These are phyloP conservation scores for Xenopus laevis DNA, from an alignment of 2,113 vertebrate genomes.

Conservation along the genomic window DNA sequence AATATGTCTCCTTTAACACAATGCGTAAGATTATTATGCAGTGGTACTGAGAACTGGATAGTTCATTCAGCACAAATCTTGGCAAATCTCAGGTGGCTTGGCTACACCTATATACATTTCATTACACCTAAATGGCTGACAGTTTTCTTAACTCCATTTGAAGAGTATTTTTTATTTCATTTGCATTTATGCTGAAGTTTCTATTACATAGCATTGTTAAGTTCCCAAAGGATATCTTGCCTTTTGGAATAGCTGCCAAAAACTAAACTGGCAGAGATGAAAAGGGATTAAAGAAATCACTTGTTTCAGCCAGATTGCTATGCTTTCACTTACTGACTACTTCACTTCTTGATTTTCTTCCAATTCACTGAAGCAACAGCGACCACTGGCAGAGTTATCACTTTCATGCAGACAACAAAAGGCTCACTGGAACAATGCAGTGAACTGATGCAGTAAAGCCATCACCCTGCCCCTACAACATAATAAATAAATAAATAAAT, in stretches of 20 bases:
- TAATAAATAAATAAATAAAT: too few relatives aligned
- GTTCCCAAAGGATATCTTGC: slow-evolving; percentile 13
- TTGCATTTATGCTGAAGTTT: slow-evolving; percentile 28
- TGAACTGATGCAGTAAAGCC: too few relatives aligned
- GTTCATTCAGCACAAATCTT: too few relatives aligned
- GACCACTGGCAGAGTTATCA: slow-evolving; percentile 9
- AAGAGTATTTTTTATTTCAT: slow-evolving; percentile 1
- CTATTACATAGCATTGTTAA: slow-evolving; percentile 13
- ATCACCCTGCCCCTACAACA: too few relatives aligned
- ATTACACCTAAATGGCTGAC: too few relatives aligned
- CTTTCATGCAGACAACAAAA: slow-evolving; percentile 4
- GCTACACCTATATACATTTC: too few relatives aligned
- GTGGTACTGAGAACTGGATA: too few relatives aligned
- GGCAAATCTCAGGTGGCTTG: too few relatives aligned
- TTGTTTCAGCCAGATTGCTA: slow-evolving; percentile 11
- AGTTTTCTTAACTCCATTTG: background rate
- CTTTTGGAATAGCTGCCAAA: slow-evolving; percentile 3
- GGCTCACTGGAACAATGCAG: too few relatives aligned
- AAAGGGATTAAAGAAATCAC: slow-evolving; percentile 25
- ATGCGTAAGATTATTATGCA: too few relatives aligned
- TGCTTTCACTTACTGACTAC: slow-evolving; percentile 24
- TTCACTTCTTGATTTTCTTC: slow-evolving; percentile 6
- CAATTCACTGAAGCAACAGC: slow-evolving; percentile 20
- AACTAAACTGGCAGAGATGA: slow-evolving; percentile 22
- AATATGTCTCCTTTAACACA: too few relatives aligned